Conservation (phyloP, 2,113 vertebrate species). For the Riparia riparia region DNA sequence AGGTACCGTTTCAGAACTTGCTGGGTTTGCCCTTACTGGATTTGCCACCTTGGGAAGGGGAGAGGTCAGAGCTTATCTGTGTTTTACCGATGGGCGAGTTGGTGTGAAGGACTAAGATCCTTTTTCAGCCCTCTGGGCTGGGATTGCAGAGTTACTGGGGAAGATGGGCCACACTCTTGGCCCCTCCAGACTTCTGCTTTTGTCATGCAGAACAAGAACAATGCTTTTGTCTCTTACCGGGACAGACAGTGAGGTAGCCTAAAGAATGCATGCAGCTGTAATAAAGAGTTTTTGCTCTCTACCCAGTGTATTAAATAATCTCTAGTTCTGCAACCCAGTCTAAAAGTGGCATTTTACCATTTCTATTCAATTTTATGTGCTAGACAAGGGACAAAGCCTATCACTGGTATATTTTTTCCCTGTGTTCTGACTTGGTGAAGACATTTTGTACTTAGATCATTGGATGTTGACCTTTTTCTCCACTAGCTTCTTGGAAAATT, state of each 20-base stretch:
- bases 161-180: not conserved
- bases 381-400: not conserved
- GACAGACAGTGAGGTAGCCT: not conserved
- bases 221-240: not conserved
- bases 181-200: not conserved
- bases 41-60: not conserved
- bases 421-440: not conserved
- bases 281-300: not conserved
- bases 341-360: not conserved
- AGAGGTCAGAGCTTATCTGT: not conserved
- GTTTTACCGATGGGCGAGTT: not conserved
- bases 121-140: not conserved
- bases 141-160: not conserved
- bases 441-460: not conserved
- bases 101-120: not conserved
- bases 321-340: not conserved
- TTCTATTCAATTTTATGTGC: not conserved
- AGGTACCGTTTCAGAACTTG: rapidly evolving
- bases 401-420: not conserved
- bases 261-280: not conserved
- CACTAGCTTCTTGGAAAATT: not conserved
- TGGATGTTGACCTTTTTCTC: not conserved
- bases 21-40: not conserved
- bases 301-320: not conserved
- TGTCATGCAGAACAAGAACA: not conserved